These are phyloP conservation scores for Dermolepida albohirtum DNA, from an alignment of 2,888 invertebrate genomes.

Conservation along the genomic window DNA sequence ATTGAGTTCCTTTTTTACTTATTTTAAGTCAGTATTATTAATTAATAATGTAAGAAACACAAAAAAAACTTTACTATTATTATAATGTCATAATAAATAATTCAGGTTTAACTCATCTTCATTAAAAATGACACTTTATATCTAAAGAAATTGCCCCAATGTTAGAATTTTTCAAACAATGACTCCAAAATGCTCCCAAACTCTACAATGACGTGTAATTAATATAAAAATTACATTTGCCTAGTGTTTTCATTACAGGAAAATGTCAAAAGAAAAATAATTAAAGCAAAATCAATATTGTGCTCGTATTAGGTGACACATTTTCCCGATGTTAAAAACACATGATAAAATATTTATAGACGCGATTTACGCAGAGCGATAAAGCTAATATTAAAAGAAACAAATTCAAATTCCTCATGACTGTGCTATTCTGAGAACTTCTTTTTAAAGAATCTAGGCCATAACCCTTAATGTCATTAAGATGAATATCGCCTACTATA, in stretches of 20 bases:
- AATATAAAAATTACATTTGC: no score
- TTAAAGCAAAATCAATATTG: slow-evolving; percentile 15
- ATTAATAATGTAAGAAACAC: no score
- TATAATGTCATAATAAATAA: no score
- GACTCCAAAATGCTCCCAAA: no score
- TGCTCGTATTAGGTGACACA: slow-evolving; percentile 2
- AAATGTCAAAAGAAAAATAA: slow-evolving; percentile 1
- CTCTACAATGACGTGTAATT: no score
- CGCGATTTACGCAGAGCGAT: slow-evolving; percentile 5
- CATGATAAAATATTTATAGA: slow-evolving; percentile 21
- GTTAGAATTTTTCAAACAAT: no score
- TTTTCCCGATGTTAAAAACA: slow-evolving; percentile 20
- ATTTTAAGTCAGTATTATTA: no score
- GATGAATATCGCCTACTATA: slow-evolving; percentile 16
- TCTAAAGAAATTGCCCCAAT: no score
- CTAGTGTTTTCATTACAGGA: background rate
- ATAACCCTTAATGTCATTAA: slow-evolving; percentile 8
- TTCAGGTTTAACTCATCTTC: no score
- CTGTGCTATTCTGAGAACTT: slow-evolving; percentile 23
- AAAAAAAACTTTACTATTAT: no score
- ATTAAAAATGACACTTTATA: no score
- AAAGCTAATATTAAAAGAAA: slow-evolving; percentile 21
- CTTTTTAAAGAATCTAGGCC: slow-evolving; percentile 19
- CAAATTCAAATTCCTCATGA: background rate
- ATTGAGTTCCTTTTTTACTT: no score